These are phyloP conservation scores for Gymnocypris eckloni DNA, from an alignment of 2,797 vertebrate species.

Conservation along the genomic window DNA sequence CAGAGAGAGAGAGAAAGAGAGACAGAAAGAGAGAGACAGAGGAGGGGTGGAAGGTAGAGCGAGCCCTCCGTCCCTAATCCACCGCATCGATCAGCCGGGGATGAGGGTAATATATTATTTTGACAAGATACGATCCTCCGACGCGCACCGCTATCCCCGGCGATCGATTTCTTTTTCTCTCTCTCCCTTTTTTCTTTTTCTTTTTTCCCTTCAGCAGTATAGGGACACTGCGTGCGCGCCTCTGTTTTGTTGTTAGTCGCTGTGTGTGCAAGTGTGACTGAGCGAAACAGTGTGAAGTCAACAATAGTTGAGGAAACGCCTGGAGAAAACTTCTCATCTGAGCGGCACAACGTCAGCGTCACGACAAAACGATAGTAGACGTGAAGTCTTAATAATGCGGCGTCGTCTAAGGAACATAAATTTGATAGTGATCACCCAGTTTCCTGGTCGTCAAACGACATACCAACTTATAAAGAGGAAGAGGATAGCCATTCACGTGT, in stretches of 20 bases:
- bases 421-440: not conserved
- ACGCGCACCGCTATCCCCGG: slow-evolving; percentile 89
- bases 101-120: slow-evolving; percentile 99
- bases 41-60: slow-evolving; percentile 39
- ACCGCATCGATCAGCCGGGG: slow-evolving; percentile 95
- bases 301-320: slow-evolving; percentile 79
- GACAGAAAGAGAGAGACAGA: slow-evolving; percentile 4
- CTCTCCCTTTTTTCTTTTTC: slow-evolving; percentile 74
- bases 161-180: slow-evolving; percentile 91
- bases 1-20: slow-evolving; percentile 56
- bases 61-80: slow-evolving; percentile 93
- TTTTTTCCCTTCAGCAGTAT: slow-evolving; percentile 79
- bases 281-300: slow-evolving; percentile 72
- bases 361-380: slow-evolving; percentile 47
- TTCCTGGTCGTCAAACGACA: not conserved
- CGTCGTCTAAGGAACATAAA: not conserved
- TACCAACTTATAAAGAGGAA: not conserved
- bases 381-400: slow-evolving; percentile 23
- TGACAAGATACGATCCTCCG: slow-evolving; percentile 98
- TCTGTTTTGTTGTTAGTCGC: slow-evolving; percentile 63
- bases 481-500: not conserved
- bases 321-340: slow-evolving; percentile 68
- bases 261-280: slow-evolving; percentile 43
- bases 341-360: slow-evolving; percentile 37
- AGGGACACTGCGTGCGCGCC: slow-evolving; percentile 68